A percentile compares a stretch with the other conserved stretches of the same genome.
Conservation (phyloP, 2,888 invertebrate species). For the Amphipyra berbera region DNA sequence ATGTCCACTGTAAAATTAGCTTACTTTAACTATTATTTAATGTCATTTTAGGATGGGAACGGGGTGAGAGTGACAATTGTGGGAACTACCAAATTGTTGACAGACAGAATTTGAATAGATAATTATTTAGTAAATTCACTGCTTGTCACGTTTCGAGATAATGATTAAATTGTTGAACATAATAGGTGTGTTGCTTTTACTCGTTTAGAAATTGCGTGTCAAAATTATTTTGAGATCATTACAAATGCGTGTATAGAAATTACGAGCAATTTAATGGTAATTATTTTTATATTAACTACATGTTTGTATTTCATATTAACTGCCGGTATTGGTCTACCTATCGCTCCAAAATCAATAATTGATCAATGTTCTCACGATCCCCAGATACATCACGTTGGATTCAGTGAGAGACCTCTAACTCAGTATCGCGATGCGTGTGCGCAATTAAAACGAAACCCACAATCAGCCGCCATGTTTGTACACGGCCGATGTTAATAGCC, state of each 20-base stretch:
- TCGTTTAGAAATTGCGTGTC: slow-evolving; percentile 56
- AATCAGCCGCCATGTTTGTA: slow-evolving; percentile 90
- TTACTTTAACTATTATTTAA: slow-evolving; percentile 85
- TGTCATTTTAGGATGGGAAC: slow-evolving; percentile 80
- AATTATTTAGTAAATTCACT: slow-evolving; percentile 72
- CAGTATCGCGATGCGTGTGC: slow-evolving; percentile 86
- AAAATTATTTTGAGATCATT: slow-evolving; percentile 52
- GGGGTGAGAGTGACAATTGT: slow-evolving; percentile 78
- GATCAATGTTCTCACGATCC: slow-evolving; percentile 85
- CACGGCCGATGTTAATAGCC: slow-evolving; percentile 89
- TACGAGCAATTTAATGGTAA: slow-evolving; percentile 49
- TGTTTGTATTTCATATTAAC: slow-evolving; percentile 53
- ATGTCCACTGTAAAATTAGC: slow-evolving; percentile 78
- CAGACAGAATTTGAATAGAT: slow-evolving; percentile 76
- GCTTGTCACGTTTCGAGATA: slow-evolving; percentile 64
- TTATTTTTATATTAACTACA: slow-evolving; percentile 50
- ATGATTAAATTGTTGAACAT: slow-evolving; percentile 60
- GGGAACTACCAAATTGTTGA: slow-evolving; percentile 78
- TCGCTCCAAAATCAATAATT: slow-evolving; percentile 80
- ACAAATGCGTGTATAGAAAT: slow-evolving; percentile 33
- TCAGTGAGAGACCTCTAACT: slow-evolving; percentile 83
- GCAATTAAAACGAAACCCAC: slow-evolving; percentile 89
- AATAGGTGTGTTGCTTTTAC: slow-evolving; percentile 55
- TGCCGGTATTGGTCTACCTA: slow-evolving; percentile 51
- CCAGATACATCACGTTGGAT: slow-evolving; percentile 74